These are phyloP conservation scores for Callimorpha dominula DNA, from an alignment of 2,888 invertebrate genomes.

Conservation along the genomic window DNA sequence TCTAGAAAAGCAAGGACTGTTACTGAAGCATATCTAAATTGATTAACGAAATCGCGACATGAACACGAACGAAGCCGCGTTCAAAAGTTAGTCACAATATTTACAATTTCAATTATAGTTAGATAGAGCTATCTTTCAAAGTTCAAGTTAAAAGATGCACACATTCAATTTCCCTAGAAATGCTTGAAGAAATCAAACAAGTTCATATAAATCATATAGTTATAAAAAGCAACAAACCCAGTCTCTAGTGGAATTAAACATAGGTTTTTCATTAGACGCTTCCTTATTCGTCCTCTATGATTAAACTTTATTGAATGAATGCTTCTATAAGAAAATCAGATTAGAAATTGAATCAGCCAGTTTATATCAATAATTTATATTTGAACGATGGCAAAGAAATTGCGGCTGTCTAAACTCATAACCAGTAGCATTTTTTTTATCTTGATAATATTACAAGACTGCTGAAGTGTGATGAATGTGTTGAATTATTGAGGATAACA, in stretches of 20 bases:
- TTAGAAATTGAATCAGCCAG: constrained; percentile 6
- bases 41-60: not conserved
- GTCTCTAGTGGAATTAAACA: not conserved
- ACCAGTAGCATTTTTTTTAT: not conserved
- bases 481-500: not conserved
- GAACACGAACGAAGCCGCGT: too few relatives aligned
- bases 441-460: not conserved
- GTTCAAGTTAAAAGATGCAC: not conserved
- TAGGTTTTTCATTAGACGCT: constrained; percentile 25
- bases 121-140: not conserved
- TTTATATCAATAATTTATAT: not conserved
- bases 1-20: too few relatives aligned
- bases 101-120: not conserved
- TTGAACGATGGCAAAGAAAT: not conserved
- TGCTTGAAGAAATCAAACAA: not conserved
- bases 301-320: constrained; percentile 27
- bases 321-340: constrained; percentile 5
- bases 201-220: not conserved
- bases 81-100: not conserved
- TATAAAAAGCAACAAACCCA: not conserved
- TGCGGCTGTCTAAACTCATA: not conserved
- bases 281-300: constrained; percentile 22
- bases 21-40: not conserved
- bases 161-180: not conserved
- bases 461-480: not conserved